phyloP scores from a whole-genome alignment of 1,140 invertebrate species.

The Caenorhabditis latens region DNA sequence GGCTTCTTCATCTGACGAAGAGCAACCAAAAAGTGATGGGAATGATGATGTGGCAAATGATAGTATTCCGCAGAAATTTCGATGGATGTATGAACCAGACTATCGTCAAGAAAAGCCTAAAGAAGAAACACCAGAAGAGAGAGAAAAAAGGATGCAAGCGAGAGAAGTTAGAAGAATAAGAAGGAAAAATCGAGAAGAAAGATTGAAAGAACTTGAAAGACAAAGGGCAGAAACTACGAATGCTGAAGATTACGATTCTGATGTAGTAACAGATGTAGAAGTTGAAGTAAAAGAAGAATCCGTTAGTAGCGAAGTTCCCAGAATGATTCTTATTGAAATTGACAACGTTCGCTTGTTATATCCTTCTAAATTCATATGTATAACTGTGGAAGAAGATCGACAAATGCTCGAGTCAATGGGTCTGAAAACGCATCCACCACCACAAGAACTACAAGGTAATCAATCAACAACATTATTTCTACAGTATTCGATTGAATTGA shows the following conservation, averaged over 20 bases:
- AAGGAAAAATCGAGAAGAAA: constrained; percentile 46
- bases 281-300: constrained; percentile 13
- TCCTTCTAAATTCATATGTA: constrained; percentile 58
- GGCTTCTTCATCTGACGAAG: constrained; percentile 40
- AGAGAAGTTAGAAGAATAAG: constrained; percentile 7
- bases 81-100: constrained; percentile 40
- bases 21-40: constrained; percentile 35
- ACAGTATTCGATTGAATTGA: not conserved
- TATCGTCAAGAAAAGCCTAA: constrained; percentile 14
- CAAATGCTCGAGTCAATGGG: constrained; percentile 20
- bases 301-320: constrained; percentile 53
- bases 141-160: constrained; percentile 1
- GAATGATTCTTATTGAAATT: constrained; percentile 65
- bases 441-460: constrained; percentile 19
- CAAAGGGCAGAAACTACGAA: not conserved
- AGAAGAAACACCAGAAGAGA: constrained; percentile 29
- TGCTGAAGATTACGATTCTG: constrained; percentile 23
- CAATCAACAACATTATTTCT: not conserved
- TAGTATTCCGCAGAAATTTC: not conserved
- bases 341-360: constrained; percentile 58
- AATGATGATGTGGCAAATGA: not conserved
- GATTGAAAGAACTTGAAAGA: not conserved
- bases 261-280: constrained; percentile 45
- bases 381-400: constrained; percentile 61
- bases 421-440: not conserved